phyloP scores from a whole-genome alignment of 2,888 invertebrate species.

The Rhogogaster chlorosoma region DNA sequence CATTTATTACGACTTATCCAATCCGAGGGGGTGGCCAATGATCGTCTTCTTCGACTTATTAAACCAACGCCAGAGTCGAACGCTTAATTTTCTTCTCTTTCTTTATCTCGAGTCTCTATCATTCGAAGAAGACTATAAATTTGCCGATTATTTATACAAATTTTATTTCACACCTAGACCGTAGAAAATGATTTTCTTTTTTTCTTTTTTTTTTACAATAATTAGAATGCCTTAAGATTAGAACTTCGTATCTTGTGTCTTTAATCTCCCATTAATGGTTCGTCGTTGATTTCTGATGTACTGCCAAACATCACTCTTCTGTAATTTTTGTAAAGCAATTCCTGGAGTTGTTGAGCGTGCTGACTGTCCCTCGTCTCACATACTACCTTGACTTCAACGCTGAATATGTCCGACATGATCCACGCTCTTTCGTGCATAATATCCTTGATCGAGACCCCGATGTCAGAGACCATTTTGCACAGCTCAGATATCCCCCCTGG shows the following conservation, averaged over 20 bases:
- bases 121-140: neutral
- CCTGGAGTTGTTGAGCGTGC: conserved; percentile 85
- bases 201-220: neutral
- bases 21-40: conserved; percentile 17
- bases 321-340: conserved; percentile 81
- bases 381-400: conserved; percentile 90
- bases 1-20: conserved; percentile 50
- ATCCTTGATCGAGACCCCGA: conserved; percentile 95
- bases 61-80: neutral
- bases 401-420: conserved; percentile 94
- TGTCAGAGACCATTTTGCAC: conserved; percentile 86
- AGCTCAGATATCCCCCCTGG: conserved; percentile 94
- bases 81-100: neutral
- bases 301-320: conserved; percentile 79
- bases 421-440: conserved; percentile 98
- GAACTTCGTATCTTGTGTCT: neutral
- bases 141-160: neutral
- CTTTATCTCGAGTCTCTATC: too few relatives aligned
- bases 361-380: conserved; percentile 92
- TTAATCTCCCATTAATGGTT: neutral
- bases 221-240: neutral
- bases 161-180: neutral
- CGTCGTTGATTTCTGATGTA: neutral
- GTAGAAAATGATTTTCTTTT: neutral
- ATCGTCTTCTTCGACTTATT: conserved; percentile 43